phyloP scores from a whole-genome alignment of 2,888 invertebrate species.

The Gastracanthus pulcherrimus region DNA sequence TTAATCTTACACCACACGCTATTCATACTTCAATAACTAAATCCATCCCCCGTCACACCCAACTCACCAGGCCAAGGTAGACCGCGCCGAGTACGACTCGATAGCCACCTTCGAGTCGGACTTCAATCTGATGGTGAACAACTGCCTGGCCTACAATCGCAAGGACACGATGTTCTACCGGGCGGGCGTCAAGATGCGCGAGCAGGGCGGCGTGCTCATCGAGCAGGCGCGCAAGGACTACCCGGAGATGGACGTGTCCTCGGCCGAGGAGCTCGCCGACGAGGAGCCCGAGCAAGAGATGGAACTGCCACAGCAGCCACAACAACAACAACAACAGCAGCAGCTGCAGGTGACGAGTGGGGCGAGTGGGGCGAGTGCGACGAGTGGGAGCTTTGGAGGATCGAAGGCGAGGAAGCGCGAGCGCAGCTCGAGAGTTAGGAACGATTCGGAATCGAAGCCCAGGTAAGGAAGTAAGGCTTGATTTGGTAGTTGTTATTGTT shows the following conservation, averaged over 20 bases:
- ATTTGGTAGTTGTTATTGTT: too few relatives aligned
- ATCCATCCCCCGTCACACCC: too few relatives aligned
- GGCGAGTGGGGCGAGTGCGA: conserved; percentile 31
- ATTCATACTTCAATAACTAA: too few relatives aligned
- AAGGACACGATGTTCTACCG: conserved; percentile 97
- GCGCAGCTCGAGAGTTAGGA: conserved; percentile 60
- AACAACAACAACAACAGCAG: too few relatives aligned
- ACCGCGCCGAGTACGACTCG: conserved; percentile 83
- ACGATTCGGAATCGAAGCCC: conserved; percentile 48
- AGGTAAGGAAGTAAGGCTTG: too few relatives aligned
- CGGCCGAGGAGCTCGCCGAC: neutral
- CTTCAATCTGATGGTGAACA: conserved; percentile 96
- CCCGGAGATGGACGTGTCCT: too few relatives aligned
- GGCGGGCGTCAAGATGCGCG: conserved; percentile 92
- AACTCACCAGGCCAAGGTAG: conserved; percentile 83
- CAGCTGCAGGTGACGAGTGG: neutral
- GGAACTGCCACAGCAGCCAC: neutral
- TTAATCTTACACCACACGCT: too few relatives aligned
- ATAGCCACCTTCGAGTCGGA: conserved; percentile 91
- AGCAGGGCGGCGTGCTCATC: conserved; percentile 90
- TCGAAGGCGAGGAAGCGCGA: conserved; percentile 72
- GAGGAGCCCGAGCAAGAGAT: neutral
- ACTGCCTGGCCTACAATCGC: conserved; percentile 96
- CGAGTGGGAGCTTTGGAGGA: conserved; percentile 9
- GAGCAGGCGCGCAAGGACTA: conserved; percentile 87